phyloP scores from a whole-genome alignment of 2,888 invertebrate species.

The Margaritifera margaritifera region DNA sequence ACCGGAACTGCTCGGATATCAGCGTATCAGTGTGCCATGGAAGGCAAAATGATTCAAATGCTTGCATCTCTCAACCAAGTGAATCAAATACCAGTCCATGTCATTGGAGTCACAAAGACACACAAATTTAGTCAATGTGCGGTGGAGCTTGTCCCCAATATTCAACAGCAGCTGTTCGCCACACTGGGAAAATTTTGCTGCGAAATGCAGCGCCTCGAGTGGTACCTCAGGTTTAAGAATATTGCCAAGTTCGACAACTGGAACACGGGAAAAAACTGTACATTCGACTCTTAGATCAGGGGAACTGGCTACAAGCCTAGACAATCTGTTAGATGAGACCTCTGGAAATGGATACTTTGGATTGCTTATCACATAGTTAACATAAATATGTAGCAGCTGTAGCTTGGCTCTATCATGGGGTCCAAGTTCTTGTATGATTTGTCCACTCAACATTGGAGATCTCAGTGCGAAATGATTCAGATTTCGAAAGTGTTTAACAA shows the following conservation, averaged over 20 bases:
- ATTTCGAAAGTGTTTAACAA: conserved; percentile 41
- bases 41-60: conserved; percentile 48
- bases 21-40: conserved; percentile 47
- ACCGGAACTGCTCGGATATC: no score
- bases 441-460: conserved; percentile 56
- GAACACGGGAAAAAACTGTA: conserved; percentile 48
- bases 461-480: conserved; percentile 50
- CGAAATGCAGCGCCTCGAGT: conserved; percentile 42
- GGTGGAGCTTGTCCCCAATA: conserved; percentile 42
- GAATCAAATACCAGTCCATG: conserved; percentile 40
- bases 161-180: conserved; percentile 38
- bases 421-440: conserved; percentile 44
- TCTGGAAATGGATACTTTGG: conserved; percentile 38
- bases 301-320: conserved; percentile 34
- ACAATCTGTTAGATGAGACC: conserved; percentile 48
- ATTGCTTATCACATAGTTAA: conserved; percentile 43
- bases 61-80: conserved; percentile 38
- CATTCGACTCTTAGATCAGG: conserved; percentile 53
- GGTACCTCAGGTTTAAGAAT: conserved; percentile 59
- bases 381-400: conserved; percentile 46
- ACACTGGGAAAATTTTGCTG: conserved; percentile 52
- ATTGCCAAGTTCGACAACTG: conserved; percentile 46
- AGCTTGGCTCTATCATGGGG: conserved; percentile 39
- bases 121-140: conserved; percentile 46
- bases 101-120: conserved; percentile 45